Percentiles rank a stretch among this genome's conserved stretches.
These are phyloP conservation scores for Astyanax mexicanus DNA, from an alignment of 2,797 vertebrate genomes.

Conservation along the genomic window DNA sequence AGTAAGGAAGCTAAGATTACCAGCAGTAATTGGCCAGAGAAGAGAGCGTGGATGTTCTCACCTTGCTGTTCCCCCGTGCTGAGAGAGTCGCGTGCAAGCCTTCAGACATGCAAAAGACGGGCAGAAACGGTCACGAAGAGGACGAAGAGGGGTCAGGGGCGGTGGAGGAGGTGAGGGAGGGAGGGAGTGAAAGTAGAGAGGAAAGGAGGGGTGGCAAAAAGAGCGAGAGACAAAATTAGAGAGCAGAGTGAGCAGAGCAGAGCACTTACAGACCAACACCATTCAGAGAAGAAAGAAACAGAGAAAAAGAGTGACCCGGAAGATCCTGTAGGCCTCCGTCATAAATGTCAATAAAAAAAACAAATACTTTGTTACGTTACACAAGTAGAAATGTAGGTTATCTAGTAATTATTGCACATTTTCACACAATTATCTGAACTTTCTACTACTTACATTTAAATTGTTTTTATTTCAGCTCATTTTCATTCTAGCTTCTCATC, in stretches of 20 bases:
- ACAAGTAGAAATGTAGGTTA: too few species aligned
- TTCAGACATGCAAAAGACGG: conserved; percentile 78
- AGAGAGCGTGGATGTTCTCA: conserved; percentile 64
- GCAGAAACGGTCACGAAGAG: conserved; percentile 46
- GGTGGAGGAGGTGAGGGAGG: conserved; percentile 19
- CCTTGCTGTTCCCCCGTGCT: conserved; percentile 61
- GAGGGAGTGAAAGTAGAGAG: conserved; percentile 26
- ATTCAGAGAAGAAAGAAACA: conserved; percentile 33
- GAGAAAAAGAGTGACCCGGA: not conserved
- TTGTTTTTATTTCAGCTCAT: too few species aligned
- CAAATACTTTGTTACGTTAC: too few species aligned
- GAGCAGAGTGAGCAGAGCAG: conserved; percentile 51
- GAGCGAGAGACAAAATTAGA: conserved; percentile 57
- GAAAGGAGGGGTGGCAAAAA: conserved; percentile 45
- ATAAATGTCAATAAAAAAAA: too few species aligned
- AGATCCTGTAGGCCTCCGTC: not conserved
- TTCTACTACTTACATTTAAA: too few species aligned
- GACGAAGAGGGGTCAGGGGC: conserved; percentile 2
- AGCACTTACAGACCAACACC: conserved; percentile 38
- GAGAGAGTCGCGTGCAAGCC: conserved; percentile 80
- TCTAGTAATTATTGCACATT: too few species aligned
- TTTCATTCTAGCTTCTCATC: too few species aligned
- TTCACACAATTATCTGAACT: too few species aligned
- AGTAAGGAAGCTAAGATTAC: conserved; percentile 42
- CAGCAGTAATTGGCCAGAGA: conserved; percentile 52